Base-by-base conservation (phyloP, 2,888 invertebrate species). In the Agonopterix alstromeriana region DNA sequence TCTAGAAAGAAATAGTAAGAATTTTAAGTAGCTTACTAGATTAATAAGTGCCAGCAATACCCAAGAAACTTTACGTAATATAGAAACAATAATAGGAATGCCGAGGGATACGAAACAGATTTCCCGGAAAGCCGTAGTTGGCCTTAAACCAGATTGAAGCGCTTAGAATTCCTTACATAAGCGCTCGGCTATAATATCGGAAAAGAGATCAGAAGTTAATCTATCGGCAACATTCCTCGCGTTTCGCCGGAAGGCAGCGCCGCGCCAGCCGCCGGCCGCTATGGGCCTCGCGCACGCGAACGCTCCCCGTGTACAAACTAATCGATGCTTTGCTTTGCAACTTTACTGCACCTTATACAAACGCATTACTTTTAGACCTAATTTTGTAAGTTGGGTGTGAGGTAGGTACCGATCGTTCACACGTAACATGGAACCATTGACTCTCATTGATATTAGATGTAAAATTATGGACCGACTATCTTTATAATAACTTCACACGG, bases 161-260 rank as follows among this genome's bases (percentile, higher is more conserved):
- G 81, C 77, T 81, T 82, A 82, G 82, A 84, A 85, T 86, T 84
- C 82, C 84, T 83, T 83, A 82, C 79, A 83, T 82, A 86, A 83
- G 79, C 78, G 73, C 69, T 77, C 68, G 70, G 82, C 81, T 80
- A 81, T 86, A 84, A 86, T 87, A 87, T 87, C 86, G 84, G 83
- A 82, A 86, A 87, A 85, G 86, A 87, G 86, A 87, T 86, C 87
- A 87, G 86, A 85, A 87, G 86, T 87, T 87, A 87, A 87, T 87
- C 86, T 87, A 87, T 86, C 83, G 85, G 85, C 84, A 87, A 86
- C 85, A 86, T 86, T 86, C 83, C 80, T 79, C 75, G 85, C 82
- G 82, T 84, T 85, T 82, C 77, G 84, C 85, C 86, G 87, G 86
- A 86, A 87, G 86, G 85, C 84, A 69, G 67, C 68, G 53, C 53